Base-by-base conservation (phyloP, 2,888 invertebrate species). In the Dinocampus coccinellae region DNA sequence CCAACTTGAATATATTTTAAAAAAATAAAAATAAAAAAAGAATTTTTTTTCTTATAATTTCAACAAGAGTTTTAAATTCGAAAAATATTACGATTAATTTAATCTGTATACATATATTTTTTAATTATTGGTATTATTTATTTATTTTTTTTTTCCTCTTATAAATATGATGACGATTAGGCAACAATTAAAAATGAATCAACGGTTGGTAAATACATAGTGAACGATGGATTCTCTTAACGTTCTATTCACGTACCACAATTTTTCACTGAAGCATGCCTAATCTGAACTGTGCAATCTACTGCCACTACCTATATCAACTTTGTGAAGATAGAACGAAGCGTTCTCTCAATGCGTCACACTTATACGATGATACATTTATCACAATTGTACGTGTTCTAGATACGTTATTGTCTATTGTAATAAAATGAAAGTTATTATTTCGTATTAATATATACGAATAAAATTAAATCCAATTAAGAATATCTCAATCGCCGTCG, bases 401-500 rank as follows among this genome's bases (percentile, higher is more conserved):
- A n/a, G n/a, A n/a, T n/a, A n/a, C n/a, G n/a, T n/a, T n/a, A n/a
- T n/a, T n/a, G n/a, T n/a, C n/a, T n/a, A n/a, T n/a, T n/a, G n/a
- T n/a, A n/a, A n/a, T n/a, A n/a, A n/a, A n/a, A n/a, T n/a, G n/a
- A n/a, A n/a, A n/a, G n/a, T n/a, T n/a, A n/a, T n/a, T n/a, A n/a
- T n/a, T n/a, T n/a, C n/a, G n/a, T n/a, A n/a, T 16, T 16, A 16
- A 47, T 47, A n/a, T 7, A 20, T 47, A 47, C 16, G 9, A 2
- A 47, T 47, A n/a, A 9, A 16, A n/a, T 9, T 47, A 7, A 16
- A 47, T 6, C 3, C 3, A 26, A 55, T 55, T 55, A 13, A 9
- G 55, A 7, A 55, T 52, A 39, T 65, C 33, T 47, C 10, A 68
- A 62, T 75, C 77, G 70, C 75, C 77, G 72, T 74, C 71, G 73